phyloP scores from a whole-genome alignment of 2,888 invertebrate species.

The Dryobota labecula region DNA sequence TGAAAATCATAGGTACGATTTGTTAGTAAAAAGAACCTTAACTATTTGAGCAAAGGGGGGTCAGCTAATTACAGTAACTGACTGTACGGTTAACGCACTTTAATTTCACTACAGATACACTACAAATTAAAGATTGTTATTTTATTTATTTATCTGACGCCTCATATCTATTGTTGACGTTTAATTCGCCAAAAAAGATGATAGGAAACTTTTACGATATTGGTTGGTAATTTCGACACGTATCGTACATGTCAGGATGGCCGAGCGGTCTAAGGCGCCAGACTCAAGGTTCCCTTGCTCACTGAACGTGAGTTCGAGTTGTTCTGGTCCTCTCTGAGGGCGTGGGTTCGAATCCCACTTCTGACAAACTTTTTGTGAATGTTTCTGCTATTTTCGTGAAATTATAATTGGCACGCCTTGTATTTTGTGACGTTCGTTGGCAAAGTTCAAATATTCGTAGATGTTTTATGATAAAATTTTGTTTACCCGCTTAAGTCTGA shows the following conservation, averaged over 20 bases:
- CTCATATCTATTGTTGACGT: background rate
- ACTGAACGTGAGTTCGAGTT: slow-evolving; percentile 58
- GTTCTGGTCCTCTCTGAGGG: slow-evolving; percentile 63
- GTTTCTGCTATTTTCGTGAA: slow-evolving; percentile 34
- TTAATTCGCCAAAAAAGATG: background rate
- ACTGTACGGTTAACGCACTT: too few species aligned
- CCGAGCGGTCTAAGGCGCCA: slow-evolving; percentile 62
- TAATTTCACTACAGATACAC: background rate
- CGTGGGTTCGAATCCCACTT: slow-evolving; percentile 64
- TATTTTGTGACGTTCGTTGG: background rate
- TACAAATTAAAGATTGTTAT: background rate
- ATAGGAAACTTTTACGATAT: background rate
- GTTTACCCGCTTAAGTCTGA: background rate
- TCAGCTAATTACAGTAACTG: too few species aligned
- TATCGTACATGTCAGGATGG: slow-evolving; percentile 51
- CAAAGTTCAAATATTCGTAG: background rate
- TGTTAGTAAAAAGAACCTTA: too few species aligned
- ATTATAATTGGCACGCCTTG: slow-evolving; percentile 6
- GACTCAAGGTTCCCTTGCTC: slow-evolving; percentile 59
- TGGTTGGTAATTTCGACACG: slow-evolving; percentile 31
- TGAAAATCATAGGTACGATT: too few species aligned
- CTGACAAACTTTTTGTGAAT: slow-evolving; percentile 61
- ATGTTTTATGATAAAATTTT: background rate
- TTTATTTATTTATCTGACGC: background rate
- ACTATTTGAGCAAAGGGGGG: too few species aligned